phyloP scores from a whole-genome alignment of 2,113 vertebrate species.

The Leptobrachium ailaonicum region DNA sequence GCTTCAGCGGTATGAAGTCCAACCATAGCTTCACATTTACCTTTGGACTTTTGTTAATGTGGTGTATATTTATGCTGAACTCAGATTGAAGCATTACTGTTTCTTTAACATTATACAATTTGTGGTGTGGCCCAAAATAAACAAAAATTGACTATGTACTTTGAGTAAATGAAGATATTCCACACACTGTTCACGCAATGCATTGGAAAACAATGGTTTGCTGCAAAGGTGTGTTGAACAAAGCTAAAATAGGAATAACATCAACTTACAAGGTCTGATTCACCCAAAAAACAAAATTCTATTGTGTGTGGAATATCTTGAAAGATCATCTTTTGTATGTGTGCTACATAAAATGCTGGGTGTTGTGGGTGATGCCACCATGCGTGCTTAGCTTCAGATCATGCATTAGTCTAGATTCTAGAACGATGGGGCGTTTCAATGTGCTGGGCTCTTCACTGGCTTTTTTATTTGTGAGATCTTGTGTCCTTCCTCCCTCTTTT shows the following conservation, averaged over 20 bases:
- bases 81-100: no score
- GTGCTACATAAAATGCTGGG: background rate
- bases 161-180: constrained; percentile 44
- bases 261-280: no score
- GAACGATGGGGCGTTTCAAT: constrained; percentile 15
- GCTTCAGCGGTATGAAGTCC: no score
- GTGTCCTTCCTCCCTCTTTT: constrained; percentile 47
- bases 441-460: constrained; percentile 49
- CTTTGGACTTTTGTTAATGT: no score
- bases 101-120: background rate
- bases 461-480: constrained; percentile 54
- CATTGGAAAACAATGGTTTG: no score
- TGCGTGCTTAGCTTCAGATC: constrained; percentile 33
- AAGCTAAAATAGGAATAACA: no score
- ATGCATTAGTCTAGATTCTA: constrained; percentile 23
- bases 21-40: no score
- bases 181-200: constrained; percentile 9
- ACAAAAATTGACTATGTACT: background rate
- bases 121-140: constrained; percentile 1
- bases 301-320: constrained; percentile 38
- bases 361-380: constrained; percentile 39
- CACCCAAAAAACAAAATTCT: background rate
- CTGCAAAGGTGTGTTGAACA: no score
- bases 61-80: no score
- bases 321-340: constrained; percentile 15